Conservation (phyloP, 37 sponge, comb jelly and placozoan species). For the Diacarnus erythraeanus region DNA sequence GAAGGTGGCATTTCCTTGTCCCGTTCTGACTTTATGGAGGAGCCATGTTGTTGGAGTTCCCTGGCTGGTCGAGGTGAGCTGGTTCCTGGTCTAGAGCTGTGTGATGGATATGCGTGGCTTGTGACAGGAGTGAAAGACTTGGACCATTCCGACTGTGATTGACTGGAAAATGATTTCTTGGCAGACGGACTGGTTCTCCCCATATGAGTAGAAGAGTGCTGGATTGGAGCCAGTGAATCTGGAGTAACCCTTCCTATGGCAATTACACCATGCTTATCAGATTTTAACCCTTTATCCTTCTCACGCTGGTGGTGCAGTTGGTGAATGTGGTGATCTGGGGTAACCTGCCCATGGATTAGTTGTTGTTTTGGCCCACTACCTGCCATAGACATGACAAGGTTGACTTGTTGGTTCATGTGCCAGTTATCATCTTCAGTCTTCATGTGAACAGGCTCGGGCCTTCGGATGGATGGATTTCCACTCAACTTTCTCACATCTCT, state of each 20-base stretch:
- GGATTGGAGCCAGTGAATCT: background rate
- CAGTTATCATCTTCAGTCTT: conserved; percentile 11
- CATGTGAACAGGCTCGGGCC: conserved; percentile 10
- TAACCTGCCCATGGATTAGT: background rate
- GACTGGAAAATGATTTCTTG: conserved; percentile 5
- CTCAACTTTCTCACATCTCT: background rate
- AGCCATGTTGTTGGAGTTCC: background rate
- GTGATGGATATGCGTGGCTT: background rate
- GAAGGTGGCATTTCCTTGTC: background rate
- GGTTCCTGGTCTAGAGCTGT: background rate
- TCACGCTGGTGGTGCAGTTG: conserved; percentile 6
- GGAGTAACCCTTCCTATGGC: background rate
- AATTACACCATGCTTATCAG: background rate
- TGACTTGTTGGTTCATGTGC: background rate
- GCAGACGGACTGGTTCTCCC: background rate
- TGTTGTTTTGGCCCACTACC: background rate
- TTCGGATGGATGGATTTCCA: background rate
- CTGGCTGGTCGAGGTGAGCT: conserved; percentile 1
- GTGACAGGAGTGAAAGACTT: background rate
- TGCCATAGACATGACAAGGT: background rate
- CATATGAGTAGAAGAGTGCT: background rate
- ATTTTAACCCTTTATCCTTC: conserved; percentile 1
- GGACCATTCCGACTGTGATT: background rate
- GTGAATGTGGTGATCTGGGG: background rate
- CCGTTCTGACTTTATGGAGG: background rate